These are phyloP conservation scores for Ditylenchus dipsaci DNA, from an alignment of 1,140 invertebrate species.

Conservation along the genomic window DNA sequence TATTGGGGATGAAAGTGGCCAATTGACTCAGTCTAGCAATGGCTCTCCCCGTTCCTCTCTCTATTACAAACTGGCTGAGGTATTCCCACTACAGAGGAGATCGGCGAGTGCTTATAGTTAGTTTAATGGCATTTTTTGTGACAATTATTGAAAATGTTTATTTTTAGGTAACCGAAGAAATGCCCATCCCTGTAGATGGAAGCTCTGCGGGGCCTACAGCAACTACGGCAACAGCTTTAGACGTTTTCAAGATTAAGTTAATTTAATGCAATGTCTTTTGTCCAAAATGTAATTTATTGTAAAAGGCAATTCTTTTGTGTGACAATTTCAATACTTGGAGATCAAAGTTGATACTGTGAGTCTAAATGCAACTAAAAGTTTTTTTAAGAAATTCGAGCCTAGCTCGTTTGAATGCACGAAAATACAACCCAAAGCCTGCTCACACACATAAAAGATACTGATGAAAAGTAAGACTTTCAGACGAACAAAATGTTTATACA, in stretches of 20 bases:
- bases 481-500: no score
- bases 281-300: not conserved
- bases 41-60: no score
- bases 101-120: not conserved
- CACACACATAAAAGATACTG: no score
- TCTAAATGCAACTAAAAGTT: no score
- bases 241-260: not conserved
- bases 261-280: not conserved
- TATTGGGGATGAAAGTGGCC: no score
- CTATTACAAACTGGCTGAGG: not conserved
- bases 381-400: not conserved
- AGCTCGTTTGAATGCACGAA: no score
- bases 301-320: not conserved
- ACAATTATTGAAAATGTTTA: not conserved
- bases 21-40: no score
- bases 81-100: not conserved
- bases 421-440: no score
- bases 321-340: not conserved
- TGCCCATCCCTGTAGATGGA: conserved; percentile 23
- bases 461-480: no score
- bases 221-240: conserved; percentile 10
- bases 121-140: not conserved
- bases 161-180: conserved; percentile 15
- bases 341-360: conserved; percentile 1
- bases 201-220: conserved; percentile 18